Evolutionary conservation across 2,888 invertebrate genomes (phyloP).

Genomic region (Mythimna lalbum): DNA sequence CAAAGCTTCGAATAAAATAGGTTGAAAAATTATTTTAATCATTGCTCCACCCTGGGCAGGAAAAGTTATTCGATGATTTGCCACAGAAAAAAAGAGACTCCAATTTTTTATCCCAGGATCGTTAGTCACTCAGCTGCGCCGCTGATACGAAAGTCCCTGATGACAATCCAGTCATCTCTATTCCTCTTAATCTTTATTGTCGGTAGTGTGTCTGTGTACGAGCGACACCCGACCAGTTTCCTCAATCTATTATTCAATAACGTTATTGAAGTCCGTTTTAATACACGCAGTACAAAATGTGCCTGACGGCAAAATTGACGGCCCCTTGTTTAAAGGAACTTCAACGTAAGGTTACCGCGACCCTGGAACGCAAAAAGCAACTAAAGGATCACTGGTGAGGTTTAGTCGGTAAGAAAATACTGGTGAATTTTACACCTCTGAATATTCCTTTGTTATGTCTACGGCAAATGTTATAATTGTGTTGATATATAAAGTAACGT

Average conservation of each 20-base stretch:
- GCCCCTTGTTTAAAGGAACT: not conserved
- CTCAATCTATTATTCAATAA: not conserved
- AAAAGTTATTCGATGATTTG: too few species aligned
- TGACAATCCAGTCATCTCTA: not conserved
- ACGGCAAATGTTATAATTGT: not conserved
- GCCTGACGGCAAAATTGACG: not conserved
- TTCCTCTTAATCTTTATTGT: not conserved
- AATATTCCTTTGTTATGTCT: not conserved
- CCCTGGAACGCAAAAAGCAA: not conserved
- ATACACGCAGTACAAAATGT: not conserved
- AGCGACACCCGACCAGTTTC: slow-evolving; percentile 24
- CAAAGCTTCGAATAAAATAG: too few species aligned
- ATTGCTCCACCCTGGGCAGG: too few species aligned
- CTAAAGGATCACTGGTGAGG: not conserved
- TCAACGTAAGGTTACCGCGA: not conserved
- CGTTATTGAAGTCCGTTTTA: not conserved
- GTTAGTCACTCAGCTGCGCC: too few species aligned
- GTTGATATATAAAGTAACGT: slow-evolving; percentile 8
- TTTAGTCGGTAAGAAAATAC: not conserved
- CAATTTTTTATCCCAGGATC: too few species aligned
- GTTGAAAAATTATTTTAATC: too few species aligned
- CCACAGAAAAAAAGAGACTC: too few species aligned
- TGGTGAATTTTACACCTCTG: not conserved
- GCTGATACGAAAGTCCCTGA: slow-evolving; percentile 84
- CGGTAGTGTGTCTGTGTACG: slow-evolving; percentile 65